phyloP scores from a whole-genome alignment of 2,113 vertebrate species.

The Naja naja region DNA sequence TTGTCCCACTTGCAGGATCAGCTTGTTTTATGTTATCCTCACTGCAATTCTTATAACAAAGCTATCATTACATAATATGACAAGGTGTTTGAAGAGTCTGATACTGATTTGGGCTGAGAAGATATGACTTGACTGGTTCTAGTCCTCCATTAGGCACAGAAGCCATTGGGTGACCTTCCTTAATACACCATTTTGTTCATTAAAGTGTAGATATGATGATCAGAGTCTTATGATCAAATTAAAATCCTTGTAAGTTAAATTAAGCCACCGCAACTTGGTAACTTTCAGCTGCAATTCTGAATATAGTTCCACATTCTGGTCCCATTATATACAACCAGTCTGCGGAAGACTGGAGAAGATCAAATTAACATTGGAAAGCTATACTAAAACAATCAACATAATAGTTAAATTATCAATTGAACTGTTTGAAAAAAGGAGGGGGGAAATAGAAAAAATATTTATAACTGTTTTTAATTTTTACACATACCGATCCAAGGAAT shows the following conservation, averaged over 20 bases:
- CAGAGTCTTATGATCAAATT: not conserved
- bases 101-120: not conserved
- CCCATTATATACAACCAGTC: not conserved
- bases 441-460: not conserved
- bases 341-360: not conserved
- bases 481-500: constrained; percentile 77
- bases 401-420: not conserved
- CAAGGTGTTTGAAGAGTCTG: not conserved
- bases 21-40: not conserved
- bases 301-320: not conserved
- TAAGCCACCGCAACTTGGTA: not conserved
- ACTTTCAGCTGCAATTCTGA: not conserved
- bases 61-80: not conserved
- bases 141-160: not conserved
- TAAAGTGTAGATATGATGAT: not conserved
- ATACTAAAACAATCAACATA: not conserved
- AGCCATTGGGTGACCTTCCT: not conserved
- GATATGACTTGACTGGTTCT: not conserved
- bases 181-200: not conserved
- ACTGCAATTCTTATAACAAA: not conserved
- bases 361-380: not conserved
- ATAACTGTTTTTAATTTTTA: not conserved
- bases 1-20: not conserved
- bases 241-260: not conserved
- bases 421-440: not conserved